A percentile compares a stretch with the other conserved stretches of the same genome.
Evolutionary conservation across 1,140 invertebrate species (phyloP).

Genomic region (Phortica variegata): DNA sequence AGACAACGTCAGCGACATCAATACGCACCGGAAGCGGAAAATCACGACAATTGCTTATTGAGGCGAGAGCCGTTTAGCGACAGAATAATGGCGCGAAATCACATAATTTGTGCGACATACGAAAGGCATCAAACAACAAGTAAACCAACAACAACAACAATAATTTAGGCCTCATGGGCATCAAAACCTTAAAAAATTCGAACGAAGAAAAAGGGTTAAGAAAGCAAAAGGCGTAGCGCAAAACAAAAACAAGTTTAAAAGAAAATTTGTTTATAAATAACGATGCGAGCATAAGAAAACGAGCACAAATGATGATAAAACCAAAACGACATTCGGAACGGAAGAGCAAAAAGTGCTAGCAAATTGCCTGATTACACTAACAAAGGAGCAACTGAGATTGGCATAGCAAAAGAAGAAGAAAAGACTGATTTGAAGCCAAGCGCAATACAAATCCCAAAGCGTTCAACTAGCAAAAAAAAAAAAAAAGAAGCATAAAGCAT

Average conservation of each 20-base stretch:
- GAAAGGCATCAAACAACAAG: too few species aligned
- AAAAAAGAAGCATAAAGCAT: conserved; percentile 1
- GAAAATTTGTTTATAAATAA: too few species aligned
- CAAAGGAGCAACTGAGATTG: neutral
- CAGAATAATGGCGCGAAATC: conserved; percentile 51
- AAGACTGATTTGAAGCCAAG: neutral
- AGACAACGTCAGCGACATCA: neutral
- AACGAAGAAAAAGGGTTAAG: too few species aligned
- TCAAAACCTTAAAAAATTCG: too few species aligned
- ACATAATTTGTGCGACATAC: conserved; percentile 37
- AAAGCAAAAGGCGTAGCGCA: too few species aligned
- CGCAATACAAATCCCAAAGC: neutral
- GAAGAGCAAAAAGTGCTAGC: too few species aligned
- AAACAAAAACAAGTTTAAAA: too few species aligned
- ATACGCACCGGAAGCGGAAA: conserved; percentile 9
- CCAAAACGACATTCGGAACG: too few species aligned
- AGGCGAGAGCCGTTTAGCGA: conserved; percentile 41
- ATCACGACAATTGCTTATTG: conserved; percentile 30
- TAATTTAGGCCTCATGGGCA: too few species aligned
- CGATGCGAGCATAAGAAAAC: too few species aligned
- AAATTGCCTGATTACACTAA: conserved; percentile 1
- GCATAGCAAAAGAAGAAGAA: conserved; percentile 1
- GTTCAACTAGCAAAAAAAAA: neutral
- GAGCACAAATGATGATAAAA: too few species aligned
- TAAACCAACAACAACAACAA: conserved; percentile 1